Evolutionary conservation across 1,140 invertebrate species (phyloP).

Genomic region (Papilio helenus): DNA sequence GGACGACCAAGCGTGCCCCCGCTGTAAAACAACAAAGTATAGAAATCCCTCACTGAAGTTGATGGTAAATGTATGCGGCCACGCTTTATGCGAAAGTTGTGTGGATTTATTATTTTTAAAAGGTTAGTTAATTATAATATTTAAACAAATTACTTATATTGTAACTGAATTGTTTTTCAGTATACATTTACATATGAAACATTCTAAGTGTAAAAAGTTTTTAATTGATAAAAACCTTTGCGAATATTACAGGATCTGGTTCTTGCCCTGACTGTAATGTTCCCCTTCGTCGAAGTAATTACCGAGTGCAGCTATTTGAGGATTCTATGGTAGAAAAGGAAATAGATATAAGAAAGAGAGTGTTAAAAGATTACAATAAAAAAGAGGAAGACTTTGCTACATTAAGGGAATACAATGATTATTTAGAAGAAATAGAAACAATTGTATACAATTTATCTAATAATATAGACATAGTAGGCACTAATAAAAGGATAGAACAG

Average conservation of each 20-base stretch:
- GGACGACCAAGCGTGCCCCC: slow-evolving; percentile 96
- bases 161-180: neutral
- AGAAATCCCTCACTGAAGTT: slow-evolving; percentile 98
- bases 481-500: slow-evolving; percentile 95
- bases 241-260: slow-evolving; percentile 88
- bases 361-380: slow-evolving; percentile 96
- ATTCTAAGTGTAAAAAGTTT: neutral
- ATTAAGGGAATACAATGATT: slow-evolving; percentile 95
- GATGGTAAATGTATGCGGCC: slow-evolving; percentile 99
- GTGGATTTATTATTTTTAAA: slow-evolving; percentile 97
- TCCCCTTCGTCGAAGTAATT: slow-evolving; percentile 93
- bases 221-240: slow-evolving; percentile 8
- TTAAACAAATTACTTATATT: neutral
- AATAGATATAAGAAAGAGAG: slow-evolving; percentile 95
- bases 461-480: slow-evolving; percentile 94
- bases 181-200: neutral
- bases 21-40: slow-evolving; percentile 99
- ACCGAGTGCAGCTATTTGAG: slow-evolving; percentile 97
- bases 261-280: slow-evolving; percentile 79
- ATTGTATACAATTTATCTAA: slow-evolving; percentile 96
- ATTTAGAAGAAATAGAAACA: slow-evolving; percentile 95
- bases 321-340: slow-evolving; percentile 98
- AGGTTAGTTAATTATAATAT: slow-evolving; percentile 77
- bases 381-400: slow-evolving; percentile 94
- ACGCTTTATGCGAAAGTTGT: slow-evolving; percentile 98